Base-by-base conservation (phyloP, 1,140 invertebrate species). In the Berghia stephanieae region DNA sequence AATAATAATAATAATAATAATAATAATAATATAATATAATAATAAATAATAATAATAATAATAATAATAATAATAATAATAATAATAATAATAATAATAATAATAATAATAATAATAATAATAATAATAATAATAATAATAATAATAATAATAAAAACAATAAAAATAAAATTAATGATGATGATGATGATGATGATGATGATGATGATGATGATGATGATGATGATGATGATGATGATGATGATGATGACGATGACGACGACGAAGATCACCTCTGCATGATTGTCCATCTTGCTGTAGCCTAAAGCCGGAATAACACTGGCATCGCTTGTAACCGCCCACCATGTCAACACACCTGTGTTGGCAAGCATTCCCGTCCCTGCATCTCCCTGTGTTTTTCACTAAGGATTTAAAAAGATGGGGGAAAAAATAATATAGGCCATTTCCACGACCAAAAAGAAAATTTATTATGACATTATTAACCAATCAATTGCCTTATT, bases 291-390 rank as follows among this genome's bases (percentile, higher is more conserved):
- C 90, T 5, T 82, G 21, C 10, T 85, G 87, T 42, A 93, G 84
- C 67, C 86, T 78, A 79, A 90, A 93, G 10, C 92, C 92, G 24
- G 86, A 81, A 75, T 90, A 84, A 82, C 93, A 94, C 0, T 90
- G 91, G 83, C 93, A 94, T 78, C 91, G 91, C 0, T 93, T 90
- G 40, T 91, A 89, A 0, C 91, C 89, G 0, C 90, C 81, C 0
- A 92, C 92, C 36, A 92, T 92, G 80, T 93, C 93, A 10, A 89
- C 86, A 83, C 93, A 94, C 42, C 91, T 90, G 72, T 94, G 93
- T 38, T 92, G 90, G 85, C 93, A 94, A 0, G 92, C n/a, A n/a
- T n/a, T n/a, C n/a, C n/a, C n/a, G n/a, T n/a, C n/a, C n/a, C n/a
- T n/a, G n/a, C n/a, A n/a, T n/a, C n/a, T n/a, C n/a, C n/a, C n/a